Evolutionary conservation across 2,797 vertebrate species (phyloP), one percentile per base, ranked within the genome.

Genomic region (Coccyzus lansbergi): DNA sequence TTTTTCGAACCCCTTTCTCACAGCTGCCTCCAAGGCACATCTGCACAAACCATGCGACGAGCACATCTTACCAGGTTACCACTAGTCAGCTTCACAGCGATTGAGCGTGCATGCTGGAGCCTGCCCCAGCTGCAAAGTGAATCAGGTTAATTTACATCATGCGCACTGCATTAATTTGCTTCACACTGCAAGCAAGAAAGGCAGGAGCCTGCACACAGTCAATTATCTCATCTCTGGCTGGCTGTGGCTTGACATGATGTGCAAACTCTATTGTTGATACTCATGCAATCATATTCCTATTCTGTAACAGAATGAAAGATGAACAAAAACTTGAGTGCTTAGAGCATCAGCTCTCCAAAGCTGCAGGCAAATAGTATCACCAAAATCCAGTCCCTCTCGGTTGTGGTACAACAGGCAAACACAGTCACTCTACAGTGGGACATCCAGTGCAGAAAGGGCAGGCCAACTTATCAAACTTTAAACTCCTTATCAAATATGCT

Each of bases 221-320:
- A 2, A 7, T 33, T 10, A 31, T 7, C 55, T 56, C 81, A 65
- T 46, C 65, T 40, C 40, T 64, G 49, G 2, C 40, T 20, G 44
- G 9, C 2, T 34, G 51, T 22, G 74, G 42, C 31, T 59, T 42
- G 3, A 6, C 4, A 0, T 0, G 33, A 15, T 17, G 26, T 1
- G 7, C 63, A 60, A 74, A 46, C 33, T 11, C 56, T 14, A 0
- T 0, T 51, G 24, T 60, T 70, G 38, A 21, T 7, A 4, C 25
- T 12, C 42, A 63, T 68, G 38, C 17, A 10, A 7, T 34, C 6
- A 0, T 9, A 28, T 6, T 59, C 34, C 40, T 68, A 16, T 40
- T n/a, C 59, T 1, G 0, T 4, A 40, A 60, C 5, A 26, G 26
- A 51, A 38, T 12, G 29, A n/a, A 46, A 42, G 60, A 25, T 2